Percentiles rank a stretch among this genome's conserved stretches.
Evolutionary conservation across 2,888 invertebrate genomes (phyloP).

Genomic region (Lamproptera curius): DNA sequence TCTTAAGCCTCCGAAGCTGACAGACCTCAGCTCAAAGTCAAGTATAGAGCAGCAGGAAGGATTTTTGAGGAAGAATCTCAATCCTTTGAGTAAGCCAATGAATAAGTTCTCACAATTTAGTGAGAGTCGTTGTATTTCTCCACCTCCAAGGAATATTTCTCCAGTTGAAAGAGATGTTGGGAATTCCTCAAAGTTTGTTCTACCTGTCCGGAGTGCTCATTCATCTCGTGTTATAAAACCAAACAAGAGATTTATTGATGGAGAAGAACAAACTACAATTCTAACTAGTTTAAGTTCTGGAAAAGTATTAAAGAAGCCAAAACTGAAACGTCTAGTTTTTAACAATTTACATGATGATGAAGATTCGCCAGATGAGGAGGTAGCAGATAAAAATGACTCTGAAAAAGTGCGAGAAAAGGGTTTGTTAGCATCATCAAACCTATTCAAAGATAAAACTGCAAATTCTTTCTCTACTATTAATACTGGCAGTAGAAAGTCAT

Average conservation of each 20-base stretch:
- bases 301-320: conserved; percentile 73
- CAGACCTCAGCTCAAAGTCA: conserved; percentile 79
- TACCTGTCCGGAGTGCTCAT: conserved; percentile 89
- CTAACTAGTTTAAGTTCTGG: conserved; percentile 45
- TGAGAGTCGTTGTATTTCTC: conserved; percentile 67
- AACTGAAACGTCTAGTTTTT: conserved; percentile 66
- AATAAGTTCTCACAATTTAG: conserved; percentile 69
- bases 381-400: conserved; percentile 48
- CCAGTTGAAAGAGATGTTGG: conserved; percentile 57
- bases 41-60: conserved; percentile 71
- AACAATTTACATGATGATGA: conserved; percentile 60
- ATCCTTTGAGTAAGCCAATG: conserved; percentile 67
- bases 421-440: conserved; percentile 47
- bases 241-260: conserved; percentile 89
- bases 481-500: conserved; percentile 45
- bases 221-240: conserved; percentile 93
- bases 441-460: conserved; percentile 67
- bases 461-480: conserved; percentile 60
- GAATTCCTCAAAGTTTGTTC: conserved; percentile 80
- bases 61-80: conserved; percentile 65
- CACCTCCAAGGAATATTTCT: conserved; percentile 63
- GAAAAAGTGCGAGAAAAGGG: conserved; percentile 56
- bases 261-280: conserved; percentile 69
- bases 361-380: conserved; percentile 51
- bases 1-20: conserved; percentile 80